phyloP scores from a whole-genome alignment of 2,888 invertebrate species.

The Nomada flava region DNA sequence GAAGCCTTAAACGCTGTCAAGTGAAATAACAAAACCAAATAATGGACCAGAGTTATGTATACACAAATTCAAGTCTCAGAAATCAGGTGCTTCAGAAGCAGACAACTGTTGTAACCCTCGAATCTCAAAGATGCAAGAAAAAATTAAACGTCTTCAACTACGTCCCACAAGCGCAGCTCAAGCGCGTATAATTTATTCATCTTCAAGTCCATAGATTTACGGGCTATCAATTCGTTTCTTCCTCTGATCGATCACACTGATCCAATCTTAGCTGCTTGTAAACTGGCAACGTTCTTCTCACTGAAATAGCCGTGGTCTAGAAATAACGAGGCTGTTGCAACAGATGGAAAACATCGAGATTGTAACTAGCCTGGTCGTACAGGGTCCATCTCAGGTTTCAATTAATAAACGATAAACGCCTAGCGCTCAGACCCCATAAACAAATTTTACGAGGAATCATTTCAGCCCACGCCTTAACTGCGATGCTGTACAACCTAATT shows the following conservation, averaged over 20 bases:
- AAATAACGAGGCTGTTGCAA: constrained; percentile 41
- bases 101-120: too few species aligned
- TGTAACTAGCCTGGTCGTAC: constrained; percentile 41
- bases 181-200: not conserved
- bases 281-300: constrained; percentile 14
- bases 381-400: constrained; percentile 58
- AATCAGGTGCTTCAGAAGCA: too few species aligned
- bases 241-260: constrained; percentile 3
- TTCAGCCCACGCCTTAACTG: constrained; percentile 60
- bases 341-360: constrained; percentile 38
- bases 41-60: too few species aligned
- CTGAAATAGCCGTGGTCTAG: not conserved
- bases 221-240: not conserved
- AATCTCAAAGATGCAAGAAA: too few species aligned
- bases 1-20: too few species aligned
- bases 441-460: constrained; percentile 69
- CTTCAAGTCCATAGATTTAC: not conserved
- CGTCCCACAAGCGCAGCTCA: not conserved
- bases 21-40: too few species aligned
- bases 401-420: constrained; percentile 69
- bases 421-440: constrained; percentile 55
- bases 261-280: constrained; percentile 1
- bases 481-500: constrained; percentile 29
- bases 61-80: too few species aligned
- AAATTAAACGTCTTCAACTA: too few species aligned